phyloP scores from a whole-genome alignment of 2,888 invertebrate genomes.

The Smittia sp. region DNA sequence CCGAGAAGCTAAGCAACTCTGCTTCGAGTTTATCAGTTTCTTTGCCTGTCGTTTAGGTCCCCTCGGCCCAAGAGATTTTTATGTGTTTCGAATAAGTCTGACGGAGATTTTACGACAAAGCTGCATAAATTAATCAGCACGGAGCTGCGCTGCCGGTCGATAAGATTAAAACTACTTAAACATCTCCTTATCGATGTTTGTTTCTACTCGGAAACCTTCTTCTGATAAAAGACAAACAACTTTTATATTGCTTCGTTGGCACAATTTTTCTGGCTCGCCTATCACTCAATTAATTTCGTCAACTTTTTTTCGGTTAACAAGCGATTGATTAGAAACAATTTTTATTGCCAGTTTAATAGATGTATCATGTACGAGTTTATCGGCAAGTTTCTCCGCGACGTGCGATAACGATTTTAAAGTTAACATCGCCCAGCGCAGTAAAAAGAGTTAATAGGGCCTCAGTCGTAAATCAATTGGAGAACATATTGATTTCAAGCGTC shows the following conservation, averaged over 20 bases:
- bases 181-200: constrained; percentile 1
- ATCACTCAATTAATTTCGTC: constrained; percentile 26
- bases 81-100: constrained; percentile 40
- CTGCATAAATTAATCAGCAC: constrained; percentile 40
- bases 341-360: constrained; percentile 40
- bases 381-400: constrained; percentile 5
- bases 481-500: background rate
- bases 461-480: constrained; percentile 31
- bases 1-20: no score
- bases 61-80: constrained; percentile 15
- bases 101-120: background rate
- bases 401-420: constrained; percentile 41
- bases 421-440: constrained; percentile 8
- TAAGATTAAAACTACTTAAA: constrained; percentile 21
- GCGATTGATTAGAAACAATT: constrained; percentile 14
- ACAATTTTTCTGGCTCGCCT: background rate
- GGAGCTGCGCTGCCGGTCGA: background rate
- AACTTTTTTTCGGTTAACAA: background rate
- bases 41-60: no score
- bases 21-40: no score
- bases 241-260: constrained; percentile 7
- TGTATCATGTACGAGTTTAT: constrained; percentile 41
- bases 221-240: background rate
- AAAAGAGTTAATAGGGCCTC: constrained; percentile 19
- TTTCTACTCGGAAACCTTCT: constrained; percentile 12